Evolutionary conservation across 37 sponge, comb jelly and placozoan species (phyloP).

Genomic region (Theonella swinhoei): DNA sequence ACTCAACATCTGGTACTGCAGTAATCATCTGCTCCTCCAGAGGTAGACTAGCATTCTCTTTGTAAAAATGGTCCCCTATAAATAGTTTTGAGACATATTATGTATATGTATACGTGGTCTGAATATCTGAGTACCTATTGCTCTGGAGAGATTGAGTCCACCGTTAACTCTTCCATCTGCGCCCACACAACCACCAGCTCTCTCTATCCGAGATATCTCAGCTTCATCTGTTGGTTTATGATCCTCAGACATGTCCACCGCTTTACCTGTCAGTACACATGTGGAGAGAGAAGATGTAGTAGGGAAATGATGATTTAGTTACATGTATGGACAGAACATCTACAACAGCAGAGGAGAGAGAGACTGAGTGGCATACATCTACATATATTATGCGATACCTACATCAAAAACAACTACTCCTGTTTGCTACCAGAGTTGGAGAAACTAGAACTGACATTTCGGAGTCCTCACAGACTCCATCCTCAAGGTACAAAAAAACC

Average conservation of each 20-base stretch:
- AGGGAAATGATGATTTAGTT: no score
- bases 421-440: no score
- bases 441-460: no score
- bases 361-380: no score
- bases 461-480: no score
- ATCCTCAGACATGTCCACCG: constrained; percentile 79
- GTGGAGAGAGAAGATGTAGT: neutral
- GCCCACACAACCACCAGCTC: constrained; percentile 85
- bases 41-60: constrained; percentile 65
- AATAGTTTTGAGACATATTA: neutral
- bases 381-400: no score
- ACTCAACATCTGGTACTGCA: constrained; percentile 81
- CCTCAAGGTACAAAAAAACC: no score
- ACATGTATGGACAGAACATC: no score
- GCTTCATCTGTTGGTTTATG: constrained; percentile 83
- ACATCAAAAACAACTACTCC: no score
- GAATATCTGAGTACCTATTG: constrained; percentile 58
- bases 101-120: neutral
- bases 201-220: constrained; percentile 75
- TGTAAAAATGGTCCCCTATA: constrained; percentile 87
- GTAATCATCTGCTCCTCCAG: constrained; percentile 92
- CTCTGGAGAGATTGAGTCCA: constrained; percentile 90
- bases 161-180: constrained; percentile 75
- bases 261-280: no score
- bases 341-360: no score